Evolutionary conservation across 2,888 invertebrate species (phyloP), one percentile per base, ranked within the genome.

Genomic region (Netelia virgata): DNA sequence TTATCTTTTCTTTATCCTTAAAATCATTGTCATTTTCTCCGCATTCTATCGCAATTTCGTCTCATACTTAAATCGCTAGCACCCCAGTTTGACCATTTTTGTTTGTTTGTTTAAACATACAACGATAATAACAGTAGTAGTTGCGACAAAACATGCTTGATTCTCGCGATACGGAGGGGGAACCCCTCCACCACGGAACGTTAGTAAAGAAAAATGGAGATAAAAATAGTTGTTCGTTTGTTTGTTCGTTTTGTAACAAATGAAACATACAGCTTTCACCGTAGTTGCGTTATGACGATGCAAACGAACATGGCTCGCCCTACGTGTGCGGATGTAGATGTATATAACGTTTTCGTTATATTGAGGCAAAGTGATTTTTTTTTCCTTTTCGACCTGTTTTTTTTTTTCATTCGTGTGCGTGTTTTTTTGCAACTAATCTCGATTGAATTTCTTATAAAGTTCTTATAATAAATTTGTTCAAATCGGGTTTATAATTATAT

Each of bases 11-110:
- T 55, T 23, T 79, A 11, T 9, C 1, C 14, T 36, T 8, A 8
- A 59, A 28, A 23, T 16, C 23, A 78, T 50, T 28, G 23, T 70
- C 18, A 14, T 23, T 73, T 50, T 57, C 1, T 55, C 14, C 9
- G 9, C 1, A 55, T 55, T n/a, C 16, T 57, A 6, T 20, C 57
- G 16, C 3, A 53, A 53, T 57, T 20, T 57, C 9, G 57, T 57
- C 18, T 57, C 18, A 8, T 57, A 18, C 75, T 82, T 55, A 84
- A 86, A 87, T 87, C 86, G 87, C 86, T 86, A 87, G 86, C 87
- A 84, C 86, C 86, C 87, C 87, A 87, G 87, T 76, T 76, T 64
- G 41, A 77, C 69, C 69, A 70, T 61, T 57, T 69, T 84, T 28
- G 55, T 82, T 14, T 14, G 41, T 23, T 36, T 41, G 43, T 57